Evolutionary conservation across 92 coral and sea anemone species (phyloP), one percentile per base, ranked within the genome.

Genomic region (Siderastrea radians): DNA sequence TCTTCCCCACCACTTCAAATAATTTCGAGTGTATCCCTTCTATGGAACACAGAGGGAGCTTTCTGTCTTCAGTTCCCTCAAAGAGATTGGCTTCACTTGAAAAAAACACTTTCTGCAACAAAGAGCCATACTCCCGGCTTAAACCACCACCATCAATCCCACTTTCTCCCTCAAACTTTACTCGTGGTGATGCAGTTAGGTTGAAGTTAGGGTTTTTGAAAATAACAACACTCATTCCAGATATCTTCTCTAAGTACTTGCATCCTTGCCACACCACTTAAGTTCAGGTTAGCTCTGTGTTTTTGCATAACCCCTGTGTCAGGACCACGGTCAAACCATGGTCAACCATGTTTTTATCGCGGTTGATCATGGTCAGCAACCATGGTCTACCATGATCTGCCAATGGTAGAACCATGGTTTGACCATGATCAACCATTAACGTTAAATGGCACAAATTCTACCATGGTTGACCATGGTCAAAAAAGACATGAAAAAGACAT

Each of bases 101-200:
- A 49, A 93, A 93, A 12, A 93, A 57, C 63, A 89, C 82, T 64
- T 71, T 65, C 45, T 54, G 84, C 83, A 93, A 75, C 14, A 93
- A 80, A 17, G 66, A 64, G 45, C 86, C 87, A 90, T 86, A 93
- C 75, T 86, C 95, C 70, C 87, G 78, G 16, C 77, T 54, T 53
- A 92, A 74, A 46, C 93, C 88, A 51, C 96, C 96, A 17, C 82
- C 89, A 74, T 90, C 93, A 4, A 93, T 83, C 38, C 93, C 92
- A 51, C 69, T 47, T 87, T 91, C 94, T 45, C 86, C 91, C 50
- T 51, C 79, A 53, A 91, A 86, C 78, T 59, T 86, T n/a, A 80
- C 60, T 53, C 87, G 67, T 75, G 86, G 89, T 11, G 74, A 43
- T 16, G 75, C 67, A 72, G 19, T 81, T 38, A 75, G 62, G 49